Percentiles rank a stretch among this genome's conserved stretches.
phyloP scores from a whole-genome alignment of 2,113 vertebrate species.

The Chaetops frenatus region DNA sequence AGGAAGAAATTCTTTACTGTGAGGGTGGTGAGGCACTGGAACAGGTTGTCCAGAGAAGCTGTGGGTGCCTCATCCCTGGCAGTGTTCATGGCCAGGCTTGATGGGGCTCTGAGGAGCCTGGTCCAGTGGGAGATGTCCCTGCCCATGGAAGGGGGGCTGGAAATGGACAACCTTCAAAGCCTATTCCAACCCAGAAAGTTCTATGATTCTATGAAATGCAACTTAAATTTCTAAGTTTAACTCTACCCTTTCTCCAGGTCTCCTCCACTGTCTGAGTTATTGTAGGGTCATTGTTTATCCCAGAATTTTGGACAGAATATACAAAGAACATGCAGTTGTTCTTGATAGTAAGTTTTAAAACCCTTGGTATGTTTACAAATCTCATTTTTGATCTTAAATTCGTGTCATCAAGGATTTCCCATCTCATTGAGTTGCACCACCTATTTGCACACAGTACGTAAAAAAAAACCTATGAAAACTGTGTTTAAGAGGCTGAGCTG shows the following conservation, averaged over 20 bases:
- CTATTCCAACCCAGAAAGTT: background rate
- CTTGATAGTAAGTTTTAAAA: background rate
- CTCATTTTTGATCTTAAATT: background rate
- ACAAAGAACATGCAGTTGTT: background rate
- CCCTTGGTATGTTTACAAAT: background rate
- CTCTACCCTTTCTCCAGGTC: background rate
- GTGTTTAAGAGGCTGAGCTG: background rate
- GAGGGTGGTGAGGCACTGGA: background rate
- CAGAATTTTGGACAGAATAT: background rate
- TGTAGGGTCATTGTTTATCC: background rate
- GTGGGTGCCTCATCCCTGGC: background rate
- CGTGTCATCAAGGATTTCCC: background rate
- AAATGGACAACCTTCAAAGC: background rate
- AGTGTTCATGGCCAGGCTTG: background rate
- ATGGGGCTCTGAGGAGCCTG: background rate
- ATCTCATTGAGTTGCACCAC: rapidly evolving
- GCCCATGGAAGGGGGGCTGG: background rate
- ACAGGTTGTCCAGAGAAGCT: background rate
- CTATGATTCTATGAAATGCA: background rate
- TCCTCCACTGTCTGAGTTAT: background rate
- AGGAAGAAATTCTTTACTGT: background rate
- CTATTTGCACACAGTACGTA: background rate
- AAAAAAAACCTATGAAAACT: background rate
- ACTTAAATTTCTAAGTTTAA: background rate
- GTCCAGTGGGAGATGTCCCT: background rate